Percentiles rank a stretch among this genome's conserved stretches.
Conservation (phyloP, 2,888 invertebrate species). For the Dicyrtomina minuta region DNA sequence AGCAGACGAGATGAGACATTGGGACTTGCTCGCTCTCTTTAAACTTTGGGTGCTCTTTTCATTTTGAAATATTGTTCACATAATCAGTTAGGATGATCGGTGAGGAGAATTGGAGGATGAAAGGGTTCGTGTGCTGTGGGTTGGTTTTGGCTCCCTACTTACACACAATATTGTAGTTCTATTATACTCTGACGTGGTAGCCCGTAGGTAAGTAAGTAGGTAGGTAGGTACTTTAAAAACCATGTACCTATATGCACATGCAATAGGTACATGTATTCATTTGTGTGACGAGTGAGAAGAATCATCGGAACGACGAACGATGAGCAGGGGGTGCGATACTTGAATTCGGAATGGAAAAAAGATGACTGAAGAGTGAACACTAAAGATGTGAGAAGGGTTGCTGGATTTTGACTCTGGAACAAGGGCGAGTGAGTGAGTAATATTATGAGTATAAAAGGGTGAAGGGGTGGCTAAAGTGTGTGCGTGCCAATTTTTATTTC, state of each 20-base stretch:
- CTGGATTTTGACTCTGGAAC: neutral
- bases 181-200: too few species aligned
- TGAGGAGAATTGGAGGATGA: conserved; percentile 27
- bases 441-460: too few species aligned
- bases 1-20: too few species aligned
- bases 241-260: neutral
- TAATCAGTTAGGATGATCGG: conserved; percentile 22
- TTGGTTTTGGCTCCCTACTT: neutral
- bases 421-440: neutral
- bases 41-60: conserved; percentile 6
- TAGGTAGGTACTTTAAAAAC: too few species aligned
- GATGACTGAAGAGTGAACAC: conserved; percentile 1
- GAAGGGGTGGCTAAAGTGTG: conserved; percentile 10
- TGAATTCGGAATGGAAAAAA: neutral
- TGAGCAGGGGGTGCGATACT: neutral
- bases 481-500: conserved; percentile 44
- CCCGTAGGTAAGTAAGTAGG: too few species aligned
- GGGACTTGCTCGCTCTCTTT: neutral
- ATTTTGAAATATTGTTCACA: conserved; percentile 10
- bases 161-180: neutral
- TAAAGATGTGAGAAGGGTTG: neutral
- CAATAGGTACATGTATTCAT: neutral
- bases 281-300: neutral
- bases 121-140: conserved; percentile 18
- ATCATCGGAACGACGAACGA: neutral